Conservation (phyloP, 1,140 invertebrate genomes). For the Harlomillsia oculata region DNA sequence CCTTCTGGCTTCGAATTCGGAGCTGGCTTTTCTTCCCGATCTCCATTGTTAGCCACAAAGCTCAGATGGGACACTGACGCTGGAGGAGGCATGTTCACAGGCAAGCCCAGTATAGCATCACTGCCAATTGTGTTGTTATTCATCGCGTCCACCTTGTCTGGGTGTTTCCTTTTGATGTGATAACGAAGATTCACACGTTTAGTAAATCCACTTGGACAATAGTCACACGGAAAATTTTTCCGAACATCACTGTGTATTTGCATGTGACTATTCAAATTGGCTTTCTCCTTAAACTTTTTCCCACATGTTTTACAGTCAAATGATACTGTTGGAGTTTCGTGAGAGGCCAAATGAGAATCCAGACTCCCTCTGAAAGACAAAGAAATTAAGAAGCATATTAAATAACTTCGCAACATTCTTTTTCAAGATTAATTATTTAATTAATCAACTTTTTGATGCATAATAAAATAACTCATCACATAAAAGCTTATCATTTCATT, state of each 20-base stretch:
- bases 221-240: constrained; percentile 32
- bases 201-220: constrained; percentile 30
- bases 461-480: too few species aligned
- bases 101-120: too few species aligned
- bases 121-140: constrained; percentile 13
- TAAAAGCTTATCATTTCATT: too few species aligned
- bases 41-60: neutral
- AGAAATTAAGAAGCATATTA: constrained; percentile 2
- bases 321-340: constrained; percentile 18
- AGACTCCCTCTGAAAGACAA: constrained; percentile 30
- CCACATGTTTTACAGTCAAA: constrained; percentile 28
- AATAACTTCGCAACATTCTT: too few species aligned
- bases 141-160: constrained; percentile 8
- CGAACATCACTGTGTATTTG: constrained; percentile 28
- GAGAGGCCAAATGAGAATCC: constrained; percentile 29
- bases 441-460: too few species aligned
- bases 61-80: constrained; percentile 1
- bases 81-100: neutral
- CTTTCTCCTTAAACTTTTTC: constrained; percentile 28
- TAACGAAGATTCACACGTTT: constrained; percentile 33
- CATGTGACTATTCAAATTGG: constrained; percentile 28
- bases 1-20: constrained; percentile 31
- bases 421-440: too few species aligned
- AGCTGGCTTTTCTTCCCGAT: constrained; percentile 21
- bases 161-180: constrained; percentile 34